phyloP scores from a whole-genome alignment of 2,888 invertebrate genomes.

The Bombylius major region DNA sequence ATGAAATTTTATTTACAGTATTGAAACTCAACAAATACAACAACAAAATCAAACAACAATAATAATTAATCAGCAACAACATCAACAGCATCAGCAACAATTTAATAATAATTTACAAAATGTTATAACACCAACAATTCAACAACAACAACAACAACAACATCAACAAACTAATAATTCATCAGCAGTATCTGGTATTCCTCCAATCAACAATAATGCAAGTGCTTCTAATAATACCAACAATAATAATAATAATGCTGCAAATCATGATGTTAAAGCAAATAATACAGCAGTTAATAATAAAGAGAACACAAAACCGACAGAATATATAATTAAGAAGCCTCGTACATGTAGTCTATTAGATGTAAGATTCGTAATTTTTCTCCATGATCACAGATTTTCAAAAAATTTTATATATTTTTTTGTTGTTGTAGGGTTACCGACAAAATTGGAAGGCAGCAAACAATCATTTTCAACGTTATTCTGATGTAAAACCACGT shows the following conservation, averaged over 20 bases:
- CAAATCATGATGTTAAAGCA: not conserved
- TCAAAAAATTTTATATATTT: not conserved
- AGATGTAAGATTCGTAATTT: conserved; percentile 22
- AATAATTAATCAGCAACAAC: conserved; percentile 17
- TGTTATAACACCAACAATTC: not conserved
- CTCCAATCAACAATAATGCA: not conserved
- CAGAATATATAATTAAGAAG: conserved; percentile 31
- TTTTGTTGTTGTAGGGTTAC: conserved; percentile 46
- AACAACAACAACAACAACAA: not conserved
- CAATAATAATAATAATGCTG: not conserved
- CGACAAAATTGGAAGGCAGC: conserved; percentile 58
- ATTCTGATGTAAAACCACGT: conserved; percentile 74
- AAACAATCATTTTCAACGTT: conserved; percentile 59
- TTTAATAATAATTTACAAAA: too few relatives aligned
- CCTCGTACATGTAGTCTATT: conserved; percentile 31
- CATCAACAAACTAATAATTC: conserved; percentile 4
- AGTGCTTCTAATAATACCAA: not conserved
- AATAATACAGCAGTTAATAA: conserved; percentile 18
- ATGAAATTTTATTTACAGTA: conserved; percentile 18
- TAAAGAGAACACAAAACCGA: conserved; percentile 34
- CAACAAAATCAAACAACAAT: conserved; percentile 5
- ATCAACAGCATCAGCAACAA: conserved; percentile 12
- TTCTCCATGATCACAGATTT: too few relatives aligned
- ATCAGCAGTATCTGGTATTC: conserved; percentile 3
- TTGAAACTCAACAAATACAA: conserved; percentile 28